Evolutionary conservation across 2,888 invertebrate species (phyloP).

Genomic region (Notodonta ziczac): DNA sequence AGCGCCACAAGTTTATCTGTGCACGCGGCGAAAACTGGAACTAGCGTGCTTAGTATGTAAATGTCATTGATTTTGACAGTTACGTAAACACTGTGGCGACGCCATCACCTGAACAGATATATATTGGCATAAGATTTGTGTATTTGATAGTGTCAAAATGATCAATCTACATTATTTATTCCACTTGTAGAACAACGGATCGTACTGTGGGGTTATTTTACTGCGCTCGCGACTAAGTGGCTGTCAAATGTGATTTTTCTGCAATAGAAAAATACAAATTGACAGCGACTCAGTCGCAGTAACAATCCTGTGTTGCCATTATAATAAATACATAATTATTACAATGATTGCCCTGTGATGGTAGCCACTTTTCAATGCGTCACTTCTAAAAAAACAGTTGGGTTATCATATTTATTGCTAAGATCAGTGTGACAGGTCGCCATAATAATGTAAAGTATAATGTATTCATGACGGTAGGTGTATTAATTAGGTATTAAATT

Average conservation of each 20-base stretch:
- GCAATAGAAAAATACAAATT: neutral
- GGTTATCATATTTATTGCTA: conserved; percentile 36
- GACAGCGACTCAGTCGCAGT: neutral
- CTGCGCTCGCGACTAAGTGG: neutral
- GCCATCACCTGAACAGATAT: neutral
- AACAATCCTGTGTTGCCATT: neutral
- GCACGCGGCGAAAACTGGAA: neutral
- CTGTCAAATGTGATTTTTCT: conserved; percentile 1
- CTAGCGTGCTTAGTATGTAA: neutral
- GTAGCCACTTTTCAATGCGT: neutral
- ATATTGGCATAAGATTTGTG: neutral
- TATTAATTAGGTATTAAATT: neutral
- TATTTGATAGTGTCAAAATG: neutral
- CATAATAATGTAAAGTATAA: conserved; percentile 1
- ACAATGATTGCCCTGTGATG: neutral
- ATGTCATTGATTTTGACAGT: neutral
- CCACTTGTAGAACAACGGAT: neutral
- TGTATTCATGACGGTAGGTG: neutral
- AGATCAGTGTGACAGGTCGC: conserved; percentile 36
- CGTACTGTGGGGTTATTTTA: neutral
- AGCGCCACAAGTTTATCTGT: neutral
- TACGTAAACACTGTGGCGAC: neutral
- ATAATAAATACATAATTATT: neutral
- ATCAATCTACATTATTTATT: conserved; percentile 1
- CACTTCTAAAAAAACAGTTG: conserved; percentile 14